Percentiles rank a stretch among this genome's conserved stretches.
These are phyloP conservation scores for Epinephelus awoara DNA, from an alignment of 2,797 vertebrate species.

Conservation along the genomic window DNA sequence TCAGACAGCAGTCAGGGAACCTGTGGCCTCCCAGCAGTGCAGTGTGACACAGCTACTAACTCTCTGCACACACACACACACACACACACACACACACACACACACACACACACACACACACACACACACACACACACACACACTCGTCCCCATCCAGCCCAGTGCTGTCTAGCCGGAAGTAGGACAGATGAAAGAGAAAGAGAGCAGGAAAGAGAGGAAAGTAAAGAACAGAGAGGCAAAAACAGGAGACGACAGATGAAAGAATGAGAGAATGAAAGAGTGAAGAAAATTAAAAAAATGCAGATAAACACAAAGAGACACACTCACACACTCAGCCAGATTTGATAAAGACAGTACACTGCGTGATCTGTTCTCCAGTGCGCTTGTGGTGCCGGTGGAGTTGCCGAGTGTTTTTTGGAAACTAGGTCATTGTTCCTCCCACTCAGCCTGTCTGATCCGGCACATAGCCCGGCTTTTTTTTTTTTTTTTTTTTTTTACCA, in stretches of 20 bases:
- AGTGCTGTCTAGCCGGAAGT: conserved; percentile 54
- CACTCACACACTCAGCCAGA: conserved; percentile 39
- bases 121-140: conserved; percentile 27
- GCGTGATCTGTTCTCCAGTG: conserved; percentile 70
- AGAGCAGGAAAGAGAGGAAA: conserved; percentile 31
- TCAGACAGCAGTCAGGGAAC: conserved; percentile 74
- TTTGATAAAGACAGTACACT: conserved; percentile 68
- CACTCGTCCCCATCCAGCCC: conserved; percentile 32
- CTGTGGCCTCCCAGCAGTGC: conserved; percentile 74
- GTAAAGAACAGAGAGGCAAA: conserved; percentile 39
- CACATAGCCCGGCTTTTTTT: conserved; percentile 62
- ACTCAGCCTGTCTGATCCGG: conserved; percentile 80
- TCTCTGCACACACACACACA: conserved; percentile 10
- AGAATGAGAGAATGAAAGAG: conserved; percentile 24
- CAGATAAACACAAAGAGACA: conserved; percentile 52
- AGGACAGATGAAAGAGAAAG: conserved; percentile 63
- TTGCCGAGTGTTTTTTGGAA: conserved; percentile 79
- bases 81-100: conserved; percentile 36
- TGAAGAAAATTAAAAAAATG: conserved; percentile 43
- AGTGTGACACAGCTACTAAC: conserved; percentile 74
- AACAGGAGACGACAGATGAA: conserved; percentile 44
- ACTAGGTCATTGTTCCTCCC: conserved; percentile 86
- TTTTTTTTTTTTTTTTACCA: conserved; percentile 29
- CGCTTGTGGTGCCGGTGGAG: conserved; percentile 68
- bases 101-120: conserved; percentile 26